Base-by-base conservation (phyloP, 2,113 vertebrate species). In the Dasyornis broadbenti region DNA sequence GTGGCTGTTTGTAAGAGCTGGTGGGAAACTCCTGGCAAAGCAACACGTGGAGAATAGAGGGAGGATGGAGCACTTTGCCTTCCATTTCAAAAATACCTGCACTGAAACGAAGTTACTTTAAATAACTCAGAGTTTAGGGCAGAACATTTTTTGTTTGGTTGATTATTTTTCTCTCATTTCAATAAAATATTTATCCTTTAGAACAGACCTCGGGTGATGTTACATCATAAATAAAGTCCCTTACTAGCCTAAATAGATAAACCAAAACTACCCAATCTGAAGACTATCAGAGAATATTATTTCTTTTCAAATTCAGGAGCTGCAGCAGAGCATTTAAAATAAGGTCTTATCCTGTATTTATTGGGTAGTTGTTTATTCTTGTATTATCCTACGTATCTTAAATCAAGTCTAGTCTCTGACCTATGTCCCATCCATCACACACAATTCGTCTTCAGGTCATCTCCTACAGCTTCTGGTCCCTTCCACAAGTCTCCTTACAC, bases 401-500 rank as follows among this genome's bases (percentile, higher is more conserved):
- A 78, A 63, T 28, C 12, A 44, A 37, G 72, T 66, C 10, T 10
- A 22, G 27, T 45, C 30, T 60, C 37, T 72, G 20, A 71, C 61
- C 37, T 53, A n/a, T 7, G n/a, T 11, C 47, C 61, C 44, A 50
- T 4, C 1, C 15, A 44, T 18, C 26, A 54, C 16, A n/a, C 2
- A 39, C 0, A 21, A 16, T 9, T 84, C 42, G 40, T 45, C n/a
- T 56, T 49, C 40, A 68, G 59, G 59, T 27, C 47, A 50, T 21
- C 66, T 57, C 27, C 76, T 66, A 40, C 45, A 83, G 45, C 50
- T 60, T 53, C 69, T 68, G 33, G 23, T 60, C 47, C 42, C 72
- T 70, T n/a, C 68, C 42, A 47, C 30, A 52, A 39, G 31, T 28
- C 54, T 80, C 18, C 0, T 16, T 19, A n/a, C 0, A 0, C 64